A percentile compares a stretch with the other conserved stretches of the same genome.
Evolutionary conservation across 1,140 invertebrate species (phyloP).

Genomic region (Neodiprion fabricii): DNA sequence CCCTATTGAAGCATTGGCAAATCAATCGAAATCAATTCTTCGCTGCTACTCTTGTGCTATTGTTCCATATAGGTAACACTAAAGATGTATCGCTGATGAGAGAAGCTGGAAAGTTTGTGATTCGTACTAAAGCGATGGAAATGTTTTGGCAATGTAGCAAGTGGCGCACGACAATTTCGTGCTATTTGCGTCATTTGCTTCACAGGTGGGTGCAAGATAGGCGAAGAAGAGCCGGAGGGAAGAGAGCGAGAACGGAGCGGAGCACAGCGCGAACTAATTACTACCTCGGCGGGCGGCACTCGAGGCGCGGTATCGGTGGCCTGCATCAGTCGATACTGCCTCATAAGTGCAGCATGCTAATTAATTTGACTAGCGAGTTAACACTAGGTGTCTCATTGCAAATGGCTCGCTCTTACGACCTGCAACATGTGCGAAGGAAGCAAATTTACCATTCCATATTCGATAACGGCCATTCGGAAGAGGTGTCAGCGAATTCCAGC

Average conservation of each 20-base stretch:
- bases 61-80: no score
- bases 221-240: background rate
- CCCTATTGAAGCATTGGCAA: no score
- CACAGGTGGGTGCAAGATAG: background rate
- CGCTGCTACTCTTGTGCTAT: no score
- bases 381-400: background rate
- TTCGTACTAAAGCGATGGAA: no score
- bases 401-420: background rate
- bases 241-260: background rate
- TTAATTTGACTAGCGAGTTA: slow-evolving; percentile 7
- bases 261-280: slow-evolving; percentile 1
- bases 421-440: background rate
- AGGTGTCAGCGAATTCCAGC: no score
- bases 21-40: no score
- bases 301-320: background rate
- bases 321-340: slow-evolving; percentile 4
- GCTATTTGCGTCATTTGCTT: background rate
- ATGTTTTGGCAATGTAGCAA: no score
- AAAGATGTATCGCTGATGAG: no score
- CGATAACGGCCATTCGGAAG: background rate
- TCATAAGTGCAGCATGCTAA: slow-evolving; percentile 4
- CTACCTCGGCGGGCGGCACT: slow-evolving; percentile 6
- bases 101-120: no score
- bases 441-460: background rate
- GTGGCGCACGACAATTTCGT: no score